These are phyloP conservation scores for Corythoichthys haematopterus DNA, from an alignment of 2,113 vertebrate genomes.

Conservation along the genomic window DNA sequence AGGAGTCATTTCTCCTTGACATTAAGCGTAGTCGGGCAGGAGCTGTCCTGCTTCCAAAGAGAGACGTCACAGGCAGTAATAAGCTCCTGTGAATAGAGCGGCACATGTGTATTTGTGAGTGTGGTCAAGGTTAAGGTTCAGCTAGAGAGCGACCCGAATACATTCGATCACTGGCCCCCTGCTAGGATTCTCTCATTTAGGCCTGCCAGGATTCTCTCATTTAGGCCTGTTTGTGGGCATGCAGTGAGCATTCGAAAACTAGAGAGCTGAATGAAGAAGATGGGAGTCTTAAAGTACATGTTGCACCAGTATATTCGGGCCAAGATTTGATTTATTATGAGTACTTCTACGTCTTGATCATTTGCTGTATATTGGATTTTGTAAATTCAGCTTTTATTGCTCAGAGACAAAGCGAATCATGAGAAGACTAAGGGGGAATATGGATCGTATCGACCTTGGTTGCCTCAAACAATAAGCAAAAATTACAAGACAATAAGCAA, in stretches of 20 bases:
- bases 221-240: conserved; percentile 9
- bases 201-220: conserved; percentile 13
- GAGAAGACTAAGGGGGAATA: conserved; percentile 5
- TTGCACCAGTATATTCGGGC: background rate
- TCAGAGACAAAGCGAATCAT: conserved; percentile 17
- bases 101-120: conserved; percentile 5
- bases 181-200: conserved; percentile 11
- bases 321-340: conserved; percentile 19
- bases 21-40: conserved; percentile 34
- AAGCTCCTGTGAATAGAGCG: conserved; percentile 13
- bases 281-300: background rate
- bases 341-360: conserved; percentile 19
- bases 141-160: conserved; percentile 17
- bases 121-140: conserved; percentile 23
- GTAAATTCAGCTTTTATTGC: conserved; percentile 4
- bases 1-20: conserved; percentile 53
- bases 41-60: conserved; percentile 13
- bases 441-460: conserved; percentile 11
- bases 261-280: background rate
- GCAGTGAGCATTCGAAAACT: conserved; percentile 1
- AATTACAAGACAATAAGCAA: background rate
- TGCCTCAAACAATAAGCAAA: conserved; percentile 22
- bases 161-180: conserved; percentile 18
- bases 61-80: conserved; percentile 38
- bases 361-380: conserved; percentile 7